Conservation (phyloP, 2,797 vertebrate species). For the Catharus ustulatus region DNA sequence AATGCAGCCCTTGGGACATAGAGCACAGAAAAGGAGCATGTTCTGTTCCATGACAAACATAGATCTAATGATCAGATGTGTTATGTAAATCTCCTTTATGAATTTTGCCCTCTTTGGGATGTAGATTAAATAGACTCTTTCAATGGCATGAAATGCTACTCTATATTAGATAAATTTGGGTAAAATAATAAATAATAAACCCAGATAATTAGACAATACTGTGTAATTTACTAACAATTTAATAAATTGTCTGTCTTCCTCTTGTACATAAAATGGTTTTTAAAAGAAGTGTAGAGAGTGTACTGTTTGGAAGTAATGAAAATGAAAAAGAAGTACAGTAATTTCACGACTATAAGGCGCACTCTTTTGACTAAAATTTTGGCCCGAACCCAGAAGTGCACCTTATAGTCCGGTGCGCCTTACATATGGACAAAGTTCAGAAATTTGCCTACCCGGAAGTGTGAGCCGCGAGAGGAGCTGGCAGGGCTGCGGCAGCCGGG, state of each 20-base stretch:
- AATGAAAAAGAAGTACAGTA: neutral
- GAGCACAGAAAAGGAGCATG: conserved; percentile 83
- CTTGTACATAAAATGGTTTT: neutral
- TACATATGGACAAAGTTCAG: too few species aligned
- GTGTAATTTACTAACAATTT: neutral
- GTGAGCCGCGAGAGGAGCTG: too few species aligned
- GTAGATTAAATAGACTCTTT: neutral
- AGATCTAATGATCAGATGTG: conserved; percentile 78
- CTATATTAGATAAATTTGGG: neutral
- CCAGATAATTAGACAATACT: neutral
- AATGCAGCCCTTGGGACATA: conserved; percentile 80
- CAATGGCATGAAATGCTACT: neutral
- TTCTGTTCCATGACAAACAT: conserved; percentile 75
- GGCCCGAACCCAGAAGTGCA: too few species aligned
- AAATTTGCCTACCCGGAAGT: too few species aligned
- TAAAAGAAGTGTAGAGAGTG: neutral
- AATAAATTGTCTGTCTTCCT: neutral
- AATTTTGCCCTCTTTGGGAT: neutral
- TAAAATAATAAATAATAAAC: neutral
- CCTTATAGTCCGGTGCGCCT: too few species aligned
- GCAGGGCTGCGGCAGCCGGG: too few species aligned
- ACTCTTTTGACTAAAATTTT: too few species aligned
- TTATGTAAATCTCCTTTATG: neutral
- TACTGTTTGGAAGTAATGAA: neutral
- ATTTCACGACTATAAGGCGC: too few species aligned